Evolutionary conservation across 2,113 vertebrate species (phyloP), one percentile per base, ranked within the genome.

Genomic region (Perca flavescens): DNA sequence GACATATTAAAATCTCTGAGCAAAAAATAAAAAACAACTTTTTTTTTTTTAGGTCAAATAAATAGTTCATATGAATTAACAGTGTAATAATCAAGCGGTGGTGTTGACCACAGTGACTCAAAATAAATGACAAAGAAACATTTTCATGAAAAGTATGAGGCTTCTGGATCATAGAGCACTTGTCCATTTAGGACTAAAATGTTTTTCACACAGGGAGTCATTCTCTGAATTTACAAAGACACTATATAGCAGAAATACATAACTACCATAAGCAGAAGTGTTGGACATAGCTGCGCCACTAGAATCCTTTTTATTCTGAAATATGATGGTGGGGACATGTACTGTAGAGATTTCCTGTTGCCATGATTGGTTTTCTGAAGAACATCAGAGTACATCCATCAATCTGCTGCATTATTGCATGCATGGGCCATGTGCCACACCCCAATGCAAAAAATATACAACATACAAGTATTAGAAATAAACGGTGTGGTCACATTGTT

Each of bases 41-140:
- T 72, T 73, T 46, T 17, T 22, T 72, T 73, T n/a, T n/a, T n/a
- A 49, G 43, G 6, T 60, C 25, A 73, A 53, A 54, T 22, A 40
- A 12, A 70, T 47, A 25, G 0, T 56, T 56, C 9, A 13, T 49
- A 10, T 47, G 9, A 0, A 36, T 49, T 61, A 46, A 58, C 31
- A 21, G 21, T 22, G 16, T 43, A 43, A 11, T 43, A 43, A 43
- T 43, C 9, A 43, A 46, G 31, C 19, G 8, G 21, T 22, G 16
- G 1, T 19, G 36, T 71, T 70, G 19, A 40, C 54, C 5, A 7
- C 5, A n/a, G 61, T 71, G 17, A 60, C 11, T 61, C 16, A 16
- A 73, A 71, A 25, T 25, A 25, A 17, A 73, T 15, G n/a, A 47
- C 15, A 47, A 73, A 21, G 2, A 61, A n/a, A n/a, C 43, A 49